Percentiles rank a stretch among this genome's conserved stretches.
Evolutionary conservation across 2,888 invertebrate genomes (phyloP).

Genomic region (Pseudococcus longispinus): DNA sequence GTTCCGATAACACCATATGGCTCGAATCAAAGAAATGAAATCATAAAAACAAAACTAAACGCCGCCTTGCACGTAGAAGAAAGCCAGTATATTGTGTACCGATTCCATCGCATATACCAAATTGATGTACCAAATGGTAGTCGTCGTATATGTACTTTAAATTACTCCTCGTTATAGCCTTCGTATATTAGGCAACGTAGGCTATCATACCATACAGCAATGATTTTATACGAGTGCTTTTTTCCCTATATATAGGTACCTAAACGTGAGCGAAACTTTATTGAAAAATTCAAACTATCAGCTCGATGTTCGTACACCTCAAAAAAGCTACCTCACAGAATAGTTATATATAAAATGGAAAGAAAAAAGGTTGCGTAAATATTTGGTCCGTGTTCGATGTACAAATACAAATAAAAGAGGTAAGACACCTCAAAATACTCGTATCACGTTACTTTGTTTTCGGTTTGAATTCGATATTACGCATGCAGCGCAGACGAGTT

Average conservation of each 20-base stretch:
- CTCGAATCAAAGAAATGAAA: constrained; percentile 6
- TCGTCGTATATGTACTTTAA: constrained; percentile 3
- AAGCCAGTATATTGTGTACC: background rate
- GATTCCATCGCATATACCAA: background rate
- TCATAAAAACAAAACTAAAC: background rate
- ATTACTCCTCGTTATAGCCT: constrained; percentile 16
- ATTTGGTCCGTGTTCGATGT: background rate
- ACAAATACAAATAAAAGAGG: background rate
- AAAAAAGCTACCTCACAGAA: background rate
- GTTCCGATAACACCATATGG: background rate
- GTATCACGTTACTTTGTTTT: background rate
- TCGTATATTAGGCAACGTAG: background rate
- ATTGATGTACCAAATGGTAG: constrained; percentile 22
- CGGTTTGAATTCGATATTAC: background rate
- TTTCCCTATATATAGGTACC: background rate
- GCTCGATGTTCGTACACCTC: background rate
- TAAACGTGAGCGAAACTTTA: background rate
- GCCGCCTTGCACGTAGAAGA: background rate
- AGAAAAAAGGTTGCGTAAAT: background rate
- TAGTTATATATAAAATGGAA: background rate
- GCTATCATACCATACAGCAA: background rate
- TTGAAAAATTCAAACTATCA: background rate
- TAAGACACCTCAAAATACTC: background rate
- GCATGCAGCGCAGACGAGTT: background rate
- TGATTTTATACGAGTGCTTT: background rate